Conservation (phyloP, 2,888 invertebrate genomes). For the Mycogona germanica region DNA sequence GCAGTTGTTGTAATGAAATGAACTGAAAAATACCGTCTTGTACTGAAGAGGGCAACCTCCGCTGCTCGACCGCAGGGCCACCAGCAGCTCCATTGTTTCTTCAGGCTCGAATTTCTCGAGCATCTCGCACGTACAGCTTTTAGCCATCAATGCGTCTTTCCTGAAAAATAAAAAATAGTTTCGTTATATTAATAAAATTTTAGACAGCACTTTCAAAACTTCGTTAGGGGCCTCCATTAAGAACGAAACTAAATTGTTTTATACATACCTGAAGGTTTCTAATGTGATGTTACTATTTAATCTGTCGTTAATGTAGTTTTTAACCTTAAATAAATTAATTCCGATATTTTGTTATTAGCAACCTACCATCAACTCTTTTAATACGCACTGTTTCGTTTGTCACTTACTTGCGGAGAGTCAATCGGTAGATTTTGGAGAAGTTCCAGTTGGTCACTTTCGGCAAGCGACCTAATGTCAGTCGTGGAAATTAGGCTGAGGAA, state of each 20-base stretch:
- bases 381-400: neutral
- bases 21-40: neutral
- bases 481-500: neutral
- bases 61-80: neutral
- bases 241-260: neutral
- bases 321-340: slow-evolving; percentile 4
- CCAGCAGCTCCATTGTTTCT: neutral
- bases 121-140: neutral
- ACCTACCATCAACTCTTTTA: neutral
- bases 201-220: neutral
- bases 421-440: neutral
- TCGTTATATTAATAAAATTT: neutral
- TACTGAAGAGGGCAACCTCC: neutral
- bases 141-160: neutral
- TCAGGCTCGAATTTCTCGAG: neutral
- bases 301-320: slow-evolving; percentile 3
- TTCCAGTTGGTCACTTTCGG: neutral
- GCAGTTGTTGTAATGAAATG: neutral
- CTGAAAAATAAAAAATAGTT: neutral
- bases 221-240: neutral
- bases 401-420: neutral
- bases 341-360: too few species aligned
- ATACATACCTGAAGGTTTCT: slow-evolving; percentile 1
- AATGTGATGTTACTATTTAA: slow-evolving; percentile 1
- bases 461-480: neutral